Conservation (phyloP, 2,888 invertebrate genomes). For the Sycophila texana region DNA sequence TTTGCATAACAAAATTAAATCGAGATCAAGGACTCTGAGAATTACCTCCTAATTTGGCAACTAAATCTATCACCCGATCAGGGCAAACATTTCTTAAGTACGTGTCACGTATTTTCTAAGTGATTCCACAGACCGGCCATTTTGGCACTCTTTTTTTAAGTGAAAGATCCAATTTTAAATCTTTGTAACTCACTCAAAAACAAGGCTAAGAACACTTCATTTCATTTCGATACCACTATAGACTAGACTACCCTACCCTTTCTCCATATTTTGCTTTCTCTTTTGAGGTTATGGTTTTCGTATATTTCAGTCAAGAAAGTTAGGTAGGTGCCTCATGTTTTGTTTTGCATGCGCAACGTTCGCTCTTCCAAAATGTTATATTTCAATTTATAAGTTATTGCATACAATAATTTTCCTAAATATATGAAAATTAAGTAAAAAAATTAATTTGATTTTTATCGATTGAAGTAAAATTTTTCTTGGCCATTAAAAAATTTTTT, state of each 20-base stretch:
- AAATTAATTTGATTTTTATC: no score
- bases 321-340: background rate
- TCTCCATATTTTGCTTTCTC: no score
- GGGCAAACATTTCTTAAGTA: background rate
- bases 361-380: no score
- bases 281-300: background rate
- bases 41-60: conserved; percentile 46
- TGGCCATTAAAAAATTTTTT: no score
- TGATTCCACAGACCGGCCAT: conserved; percentile 30
- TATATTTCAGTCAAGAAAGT: background rate
- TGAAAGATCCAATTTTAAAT: background rate
- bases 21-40: background rate
- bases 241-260: no score
- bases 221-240: no score
- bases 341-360: no score
- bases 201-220: no score
- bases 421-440: no score
- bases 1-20: conserved; percentile 24
- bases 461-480: no score
- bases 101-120: conserved; percentile 38
- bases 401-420: no score
- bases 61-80: background rate
- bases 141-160: conserved; percentile 11
- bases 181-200: background rate
- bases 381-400: no score